These are phyloP conservation scores for Tichodroma muraria DNA, from an alignment of 2,113 vertebrate genomes.

Conservation along the genomic window DNA sequence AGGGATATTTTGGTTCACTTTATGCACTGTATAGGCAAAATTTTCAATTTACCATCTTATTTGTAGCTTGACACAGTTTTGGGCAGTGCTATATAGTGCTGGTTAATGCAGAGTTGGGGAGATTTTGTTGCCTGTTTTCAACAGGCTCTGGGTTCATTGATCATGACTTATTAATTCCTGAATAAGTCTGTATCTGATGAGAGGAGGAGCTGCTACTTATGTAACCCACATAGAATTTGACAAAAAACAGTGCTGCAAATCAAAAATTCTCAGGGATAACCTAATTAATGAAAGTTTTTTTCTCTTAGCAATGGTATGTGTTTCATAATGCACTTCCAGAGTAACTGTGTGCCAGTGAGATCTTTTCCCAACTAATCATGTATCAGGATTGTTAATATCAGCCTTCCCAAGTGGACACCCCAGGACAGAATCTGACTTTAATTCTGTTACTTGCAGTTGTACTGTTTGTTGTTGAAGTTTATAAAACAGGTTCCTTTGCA, in stretches of 20 bases:
- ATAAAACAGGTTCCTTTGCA: background rate
- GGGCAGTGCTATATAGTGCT: background rate
- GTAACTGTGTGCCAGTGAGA: background rate
- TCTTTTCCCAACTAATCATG: background rate
- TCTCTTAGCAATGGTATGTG: background rate
- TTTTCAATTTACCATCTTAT: background rate
- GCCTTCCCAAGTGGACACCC: background rate
- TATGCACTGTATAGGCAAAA: background rate
- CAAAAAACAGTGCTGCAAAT: background rate
- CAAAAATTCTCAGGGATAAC: background rate
- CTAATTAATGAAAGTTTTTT: background rate
- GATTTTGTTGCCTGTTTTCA: background rate
- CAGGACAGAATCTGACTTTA: background rate
- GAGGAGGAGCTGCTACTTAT: background rate
- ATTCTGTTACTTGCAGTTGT: background rate
- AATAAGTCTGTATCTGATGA: background rate
- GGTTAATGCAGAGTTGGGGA: background rate
- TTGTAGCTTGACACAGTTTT: background rate
- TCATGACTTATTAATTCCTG: too few relatives aligned
- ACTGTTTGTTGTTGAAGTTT: background rate
- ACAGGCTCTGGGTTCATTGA: background rate
- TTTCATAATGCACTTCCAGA: background rate
- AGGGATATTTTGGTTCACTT: background rate
- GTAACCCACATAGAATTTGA: background rate
- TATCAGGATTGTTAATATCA: background rate